These are phyloP conservation scores for Clistopyga incitator DNA, from an alignment of 2,888 invertebrate species.

Conservation along the genomic window DNA sequence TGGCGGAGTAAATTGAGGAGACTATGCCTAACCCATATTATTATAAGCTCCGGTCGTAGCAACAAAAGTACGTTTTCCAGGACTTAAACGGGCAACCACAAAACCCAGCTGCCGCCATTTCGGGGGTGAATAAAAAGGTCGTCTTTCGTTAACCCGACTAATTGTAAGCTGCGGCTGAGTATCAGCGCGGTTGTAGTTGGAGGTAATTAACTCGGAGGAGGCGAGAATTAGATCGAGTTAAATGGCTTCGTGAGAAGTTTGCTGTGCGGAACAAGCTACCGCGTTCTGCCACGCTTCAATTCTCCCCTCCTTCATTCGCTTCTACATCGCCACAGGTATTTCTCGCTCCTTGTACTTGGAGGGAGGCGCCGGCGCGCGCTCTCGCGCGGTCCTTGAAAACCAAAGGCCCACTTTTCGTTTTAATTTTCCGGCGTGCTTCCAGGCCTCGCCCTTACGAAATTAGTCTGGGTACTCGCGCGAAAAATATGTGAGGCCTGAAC, in stretches of 20 bases:
- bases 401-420: conserved; percentile 52
- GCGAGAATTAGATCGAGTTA: conserved; percentile 60
- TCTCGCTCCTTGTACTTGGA: conserved; percentile 30
- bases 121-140: conserved; percentile 33
- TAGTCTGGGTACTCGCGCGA: conserved; percentile 30
- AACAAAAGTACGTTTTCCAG: conserved; percentile 16
- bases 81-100: neutral
- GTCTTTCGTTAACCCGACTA: conserved; percentile 43
- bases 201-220: conserved; percentile 59
- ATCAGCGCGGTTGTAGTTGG: conserved; percentile 45
- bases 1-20: neutral
- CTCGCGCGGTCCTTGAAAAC: conserved; percentile 40
- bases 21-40: neutral
- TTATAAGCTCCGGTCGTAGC: neutral
- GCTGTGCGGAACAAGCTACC: conserved; percentile 39
- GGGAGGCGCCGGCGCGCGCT: conserved; percentile 12
- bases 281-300: conserved; percentile 40
- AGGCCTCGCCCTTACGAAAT: conserved; percentile 39
- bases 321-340: conserved; percentile 40
- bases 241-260: conserved; percentile 61
- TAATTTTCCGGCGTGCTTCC: conserved; percentile 33
- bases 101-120: neutral
- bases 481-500: conserved; percentile 40
- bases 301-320: conserved; percentile 11
- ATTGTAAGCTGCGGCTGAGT: conserved; percentile 41